Conservation (phyloP, 2,113 vertebrate species). For the Psittacula cyanocephala region DNA sequence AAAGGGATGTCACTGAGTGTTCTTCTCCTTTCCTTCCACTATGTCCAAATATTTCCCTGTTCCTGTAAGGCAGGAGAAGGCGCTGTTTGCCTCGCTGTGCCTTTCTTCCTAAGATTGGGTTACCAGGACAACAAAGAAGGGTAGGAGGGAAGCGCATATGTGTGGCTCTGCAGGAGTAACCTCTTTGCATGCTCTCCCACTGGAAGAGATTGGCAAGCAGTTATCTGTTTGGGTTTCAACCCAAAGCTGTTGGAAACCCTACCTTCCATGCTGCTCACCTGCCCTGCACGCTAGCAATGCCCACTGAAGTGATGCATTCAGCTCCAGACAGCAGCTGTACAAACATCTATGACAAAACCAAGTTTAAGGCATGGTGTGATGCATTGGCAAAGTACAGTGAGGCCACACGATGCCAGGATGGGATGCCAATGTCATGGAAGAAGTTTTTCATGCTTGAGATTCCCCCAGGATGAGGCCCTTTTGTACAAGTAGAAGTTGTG, state of each 20-base stretch:
- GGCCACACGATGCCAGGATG: not conserved
- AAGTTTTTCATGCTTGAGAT: not conserved
- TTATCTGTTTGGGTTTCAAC: not conserved
- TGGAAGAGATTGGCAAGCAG: not conserved
- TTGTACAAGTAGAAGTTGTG: not conserved
- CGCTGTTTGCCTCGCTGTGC: not conserved
- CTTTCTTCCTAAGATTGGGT: not conserved
- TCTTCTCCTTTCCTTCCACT: not conserved
- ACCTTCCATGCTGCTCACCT: not conserved
- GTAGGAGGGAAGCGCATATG: not conserved
- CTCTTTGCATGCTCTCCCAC: not conserved
- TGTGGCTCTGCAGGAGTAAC: not conserved
- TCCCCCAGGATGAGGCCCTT: not conserved
- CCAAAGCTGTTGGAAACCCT: not conserved
- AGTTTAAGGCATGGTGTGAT: not conserved
- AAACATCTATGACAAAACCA: not conserved
- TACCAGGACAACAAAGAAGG: slow-evolving; percentile 48
- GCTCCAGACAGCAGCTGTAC: not conserved
- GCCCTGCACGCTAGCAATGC: not conserved
- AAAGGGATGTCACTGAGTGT: not conserved
- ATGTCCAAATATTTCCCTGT: not conserved
- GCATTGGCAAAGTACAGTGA: not conserved
- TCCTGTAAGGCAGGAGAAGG: not conserved
- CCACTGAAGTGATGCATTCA: not conserved
- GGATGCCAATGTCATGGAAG: not conserved